Evolutionary conservation across 2,113 vertebrate genomes (phyloP).

Genomic region (Procavia capensis): DNA sequence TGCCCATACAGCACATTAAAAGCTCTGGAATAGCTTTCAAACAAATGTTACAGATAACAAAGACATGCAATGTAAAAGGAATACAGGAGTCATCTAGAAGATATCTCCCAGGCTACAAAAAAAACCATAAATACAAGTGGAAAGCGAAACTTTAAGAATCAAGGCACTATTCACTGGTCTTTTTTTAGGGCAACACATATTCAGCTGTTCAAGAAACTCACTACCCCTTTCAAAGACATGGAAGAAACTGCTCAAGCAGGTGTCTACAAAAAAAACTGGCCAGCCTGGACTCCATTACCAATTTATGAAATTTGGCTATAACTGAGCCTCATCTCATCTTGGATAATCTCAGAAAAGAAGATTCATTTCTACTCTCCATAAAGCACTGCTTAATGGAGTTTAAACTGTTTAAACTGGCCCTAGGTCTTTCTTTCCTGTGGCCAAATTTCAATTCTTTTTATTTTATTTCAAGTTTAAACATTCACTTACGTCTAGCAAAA

Average conservation of each 20-base stretch:
- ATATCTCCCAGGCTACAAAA: background rate
- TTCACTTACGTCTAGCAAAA: background rate
- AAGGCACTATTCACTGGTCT: background rate
- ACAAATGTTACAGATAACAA: background rate
- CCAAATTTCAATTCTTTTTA: constrained; percentile 50
- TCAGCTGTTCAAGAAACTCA: background rate
- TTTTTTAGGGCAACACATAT: background rate
- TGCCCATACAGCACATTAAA: background rate
- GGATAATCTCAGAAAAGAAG: background rate
- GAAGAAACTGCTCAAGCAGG: background rate
- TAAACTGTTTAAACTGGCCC: constrained; percentile 25
- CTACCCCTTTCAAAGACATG: background rate
- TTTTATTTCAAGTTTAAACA: constrained; percentile 42
- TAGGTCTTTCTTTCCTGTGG: constrained; percentile 35
- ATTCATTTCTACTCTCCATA: background rate
- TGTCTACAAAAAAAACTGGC: background rate
- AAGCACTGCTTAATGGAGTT: background rate
- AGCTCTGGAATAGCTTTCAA: background rate
- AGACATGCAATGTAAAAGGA: background rate
- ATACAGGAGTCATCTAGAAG: background rate
- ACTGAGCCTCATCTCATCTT: background rate
- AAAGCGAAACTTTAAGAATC: background rate
- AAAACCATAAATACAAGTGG: background rate
- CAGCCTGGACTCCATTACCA: rapidly evolving
- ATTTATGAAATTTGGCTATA: background rate